Evolutionary conservation across 2,113 vertebrate species (phyloP).

Genomic region (Murina feae): DNA sequence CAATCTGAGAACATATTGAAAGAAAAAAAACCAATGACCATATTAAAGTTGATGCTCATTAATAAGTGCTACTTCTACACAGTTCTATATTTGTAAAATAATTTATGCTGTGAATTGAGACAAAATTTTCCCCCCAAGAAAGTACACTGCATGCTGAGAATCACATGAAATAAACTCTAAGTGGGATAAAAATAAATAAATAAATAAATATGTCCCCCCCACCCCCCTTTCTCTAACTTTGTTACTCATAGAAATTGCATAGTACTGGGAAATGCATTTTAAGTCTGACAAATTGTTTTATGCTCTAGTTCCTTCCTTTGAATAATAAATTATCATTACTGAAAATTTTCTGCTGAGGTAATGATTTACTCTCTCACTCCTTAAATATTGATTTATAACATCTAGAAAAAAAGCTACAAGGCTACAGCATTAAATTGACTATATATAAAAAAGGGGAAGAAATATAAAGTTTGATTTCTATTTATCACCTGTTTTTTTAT

Average conservation of each 20-base stretch:
- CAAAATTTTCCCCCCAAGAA: background rate
- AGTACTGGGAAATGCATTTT: constrained; percentile 56
- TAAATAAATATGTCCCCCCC: too few species aligned
- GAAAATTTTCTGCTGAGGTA: constrained; percentile 64
- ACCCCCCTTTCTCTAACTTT: constrained; percentile 31
- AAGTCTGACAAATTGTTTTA: constrained; percentile 65
- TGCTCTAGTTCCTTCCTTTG: constrained; percentile 53
- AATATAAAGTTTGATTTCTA: background rate
- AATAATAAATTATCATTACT: constrained; percentile 72
- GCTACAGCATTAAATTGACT: background rate
- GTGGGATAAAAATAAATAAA: constrained; percentile 28
- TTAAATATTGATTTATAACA: constrained; percentile 50
- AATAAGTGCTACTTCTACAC: constrained; percentile 41
- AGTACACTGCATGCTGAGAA: background rate
- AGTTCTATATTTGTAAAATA: background rate
- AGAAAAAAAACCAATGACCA: constrained; percentile 31
- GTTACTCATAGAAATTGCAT: constrained; percentile 48
- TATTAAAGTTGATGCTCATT: constrained; percentile 50
- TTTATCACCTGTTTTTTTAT: background rate
- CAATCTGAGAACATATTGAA: constrained; percentile 80
- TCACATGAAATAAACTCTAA: background rate
- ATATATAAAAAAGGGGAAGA: background rate
- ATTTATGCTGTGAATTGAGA: background rate
- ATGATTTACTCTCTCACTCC: constrained; percentile 63
- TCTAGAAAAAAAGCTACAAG: background rate